Evolutionary conservation across 2,113 vertebrate species (phyloP).

Genomic region (Platycercus adscitus): DNA sequence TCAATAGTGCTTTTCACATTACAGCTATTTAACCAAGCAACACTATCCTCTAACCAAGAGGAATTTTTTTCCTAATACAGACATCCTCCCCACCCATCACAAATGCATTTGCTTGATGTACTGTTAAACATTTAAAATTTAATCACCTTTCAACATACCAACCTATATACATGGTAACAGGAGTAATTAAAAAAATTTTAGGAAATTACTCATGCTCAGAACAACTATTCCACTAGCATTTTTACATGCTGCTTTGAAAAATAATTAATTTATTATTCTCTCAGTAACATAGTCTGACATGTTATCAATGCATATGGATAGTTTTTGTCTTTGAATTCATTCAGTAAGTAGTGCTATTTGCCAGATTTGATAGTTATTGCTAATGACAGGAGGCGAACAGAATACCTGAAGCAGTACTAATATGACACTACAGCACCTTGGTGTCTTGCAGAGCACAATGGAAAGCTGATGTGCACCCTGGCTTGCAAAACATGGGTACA

Average conservation of each 20-base stretch:
- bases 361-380: background rate
- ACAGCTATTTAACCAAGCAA: background rate
- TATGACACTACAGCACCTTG: background rate
- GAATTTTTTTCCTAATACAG: background rate
- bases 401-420: background rate
- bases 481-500: background rate
- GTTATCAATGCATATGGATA: background rate
- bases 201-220: background rate
- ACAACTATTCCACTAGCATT: background rate
- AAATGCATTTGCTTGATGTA: background rate
- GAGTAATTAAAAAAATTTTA: background rate
- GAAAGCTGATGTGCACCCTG: background rate
- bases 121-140: background rate
- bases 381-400: background rate
- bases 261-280: background rate
- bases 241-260: background rate
- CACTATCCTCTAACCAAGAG: background rate
- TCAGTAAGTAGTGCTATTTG: background rate
- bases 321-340: background rate
- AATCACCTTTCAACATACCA: background rate
- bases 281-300: background rate
- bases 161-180: background rate
- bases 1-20: background rate
- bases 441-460: background rate
- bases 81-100: rapidly evolving